A percentile compares a stretch with the other conserved stretches of the same genome.
phyloP scores from a whole-genome alignment of 2,888 invertebrate species.

The Ctena decussata region DNA sequence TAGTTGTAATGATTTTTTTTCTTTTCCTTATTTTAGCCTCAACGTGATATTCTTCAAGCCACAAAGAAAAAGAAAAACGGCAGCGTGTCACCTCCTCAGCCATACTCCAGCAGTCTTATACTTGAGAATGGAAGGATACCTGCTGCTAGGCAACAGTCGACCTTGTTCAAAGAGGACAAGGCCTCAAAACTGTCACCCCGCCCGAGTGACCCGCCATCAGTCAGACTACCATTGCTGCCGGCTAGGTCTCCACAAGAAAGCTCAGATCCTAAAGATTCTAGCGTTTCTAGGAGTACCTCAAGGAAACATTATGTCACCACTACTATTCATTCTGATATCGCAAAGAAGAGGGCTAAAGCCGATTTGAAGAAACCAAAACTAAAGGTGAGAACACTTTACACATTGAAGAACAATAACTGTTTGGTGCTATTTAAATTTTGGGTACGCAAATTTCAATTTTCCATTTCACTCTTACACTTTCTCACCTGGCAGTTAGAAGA shows the following conservation, averaged over 20 bases:
- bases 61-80: not conserved
- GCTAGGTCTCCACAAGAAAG: not conserved
- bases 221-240: not conserved
- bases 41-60: conserved; percentile 18
- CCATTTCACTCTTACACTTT: too few relatives aligned
- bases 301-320: not conserved
- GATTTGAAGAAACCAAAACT: not conserved
- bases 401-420: too few relatives aligned
- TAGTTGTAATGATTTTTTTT: too few relatives aligned
- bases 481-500: too few relatives aligned
- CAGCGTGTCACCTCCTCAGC: conserved; percentile 23
- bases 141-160: conserved; percentile 57
- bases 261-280: not conserved
- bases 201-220: not conserved
- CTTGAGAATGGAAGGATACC: conserved; percentile 60
- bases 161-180: conserved; percentile 51
- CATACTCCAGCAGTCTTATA: conserved; percentile 35
- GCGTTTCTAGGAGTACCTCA: not conserved
- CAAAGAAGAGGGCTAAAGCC: not conserved
- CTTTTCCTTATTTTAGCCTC: conserved; percentile 3
- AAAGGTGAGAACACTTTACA: too few relatives aligned
- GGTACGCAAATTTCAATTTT: too few relatives aligned
- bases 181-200: conserved; percentile 26
- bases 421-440: too few relatives aligned
- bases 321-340: not conserved